Evolutionary conservation across 2,113 vertebrate species (phyloP).

Genomic region (Nothobranchius kuhntae): DNA sequence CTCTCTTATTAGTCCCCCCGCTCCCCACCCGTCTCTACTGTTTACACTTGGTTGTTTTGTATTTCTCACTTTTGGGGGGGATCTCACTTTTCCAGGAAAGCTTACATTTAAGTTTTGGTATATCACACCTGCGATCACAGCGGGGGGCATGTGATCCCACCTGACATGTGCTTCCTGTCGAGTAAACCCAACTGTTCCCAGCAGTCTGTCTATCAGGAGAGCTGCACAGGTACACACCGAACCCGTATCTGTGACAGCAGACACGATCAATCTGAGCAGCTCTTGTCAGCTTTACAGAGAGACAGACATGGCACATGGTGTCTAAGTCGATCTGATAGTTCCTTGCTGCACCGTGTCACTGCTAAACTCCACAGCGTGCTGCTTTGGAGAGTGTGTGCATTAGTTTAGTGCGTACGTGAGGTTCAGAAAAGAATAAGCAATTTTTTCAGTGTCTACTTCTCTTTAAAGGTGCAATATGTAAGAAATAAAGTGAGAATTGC

Average conservation of each 20-base stretch:
- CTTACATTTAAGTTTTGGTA: slow-evolving; percentile 4
- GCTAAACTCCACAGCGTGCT: slow-evolving; percentile 4
- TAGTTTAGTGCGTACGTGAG: not conserved
- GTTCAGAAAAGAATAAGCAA: not conserved
- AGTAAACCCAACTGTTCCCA: slow-evolving; percentile 23
- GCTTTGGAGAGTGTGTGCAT: not conserved
- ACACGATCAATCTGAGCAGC: slow-evolving; percentile 50
- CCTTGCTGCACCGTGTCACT: not conserved
- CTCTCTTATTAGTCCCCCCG: too few species aligned
- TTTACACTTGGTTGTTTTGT: not conserved
- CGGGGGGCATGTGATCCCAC: slow-evolving; percentile 1
- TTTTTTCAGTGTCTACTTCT: not conserved
- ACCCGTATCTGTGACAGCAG: slow-evolving; percentile 42
- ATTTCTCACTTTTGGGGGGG: not conserved
- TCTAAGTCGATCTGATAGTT: slow-evolving; percentile 18
- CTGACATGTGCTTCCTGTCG: slow-evolving; percentile 21
- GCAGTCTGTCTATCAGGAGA: slow-evolving; percentile 17
- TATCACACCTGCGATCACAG: not conserved
- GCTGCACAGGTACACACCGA: slow-evolving; percentile 32
- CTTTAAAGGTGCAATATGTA: too few species aligned
- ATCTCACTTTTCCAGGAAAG: not conserved
- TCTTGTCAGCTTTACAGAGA: slow-evolving; percentile 35
- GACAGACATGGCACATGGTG: slow-evolving; percentile 21
- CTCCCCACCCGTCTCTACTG: not conserved
- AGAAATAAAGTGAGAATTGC: too few species aligned